phyloP scores from a whole-genome alignment of 2,888 invertebrate species.

The Drosophila tanythrix region DNA sequence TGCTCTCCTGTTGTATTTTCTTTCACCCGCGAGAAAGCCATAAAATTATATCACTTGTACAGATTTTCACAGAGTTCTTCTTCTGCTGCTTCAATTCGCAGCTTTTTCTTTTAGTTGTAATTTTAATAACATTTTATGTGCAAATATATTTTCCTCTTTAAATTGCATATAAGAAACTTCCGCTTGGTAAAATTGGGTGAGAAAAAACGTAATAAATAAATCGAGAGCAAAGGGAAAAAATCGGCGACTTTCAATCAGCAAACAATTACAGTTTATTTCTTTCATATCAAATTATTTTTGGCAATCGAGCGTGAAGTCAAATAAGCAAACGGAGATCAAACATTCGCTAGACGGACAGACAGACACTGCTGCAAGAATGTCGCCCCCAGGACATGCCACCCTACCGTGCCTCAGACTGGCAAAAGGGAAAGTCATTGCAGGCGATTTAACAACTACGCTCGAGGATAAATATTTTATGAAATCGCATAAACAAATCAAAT shows the following conservation, averaged over 20 bases:
- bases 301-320: slow-evolving; percentile 80
- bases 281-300: slow-evolving; percentile 81
- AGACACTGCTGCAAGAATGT: slow-evolving; percentile 41
- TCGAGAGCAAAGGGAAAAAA: slow-evolving; percentile 2
- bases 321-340: slow-evolving; percentile 75
- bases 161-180: slow-evolving; percentile 22
- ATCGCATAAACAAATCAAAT: slow-evolving; percentile 82
- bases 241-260: slow-evolving; percentile 78
- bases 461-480: slow-evolving; percentile 83
- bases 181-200: slow-evolving; percentile 29
- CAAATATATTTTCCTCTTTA: slow-evolving; percentile 28
- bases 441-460: slow-evolving; percentile 83
- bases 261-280: slow-evolving; percentile 80
- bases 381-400: slow-evolving; percentile 22
- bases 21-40: slow-evolving; percentile 48
- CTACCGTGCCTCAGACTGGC: slow-evolving; percentile 17
- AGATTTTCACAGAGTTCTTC: slow-evolving; percentile 35
- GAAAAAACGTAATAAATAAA: slow-evolving; percentile 51
- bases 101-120: slow-evolving; percentile 24
- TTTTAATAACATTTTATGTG: slow-evolving; percentile 65
- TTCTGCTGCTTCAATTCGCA: not conserved
- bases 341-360: slow-evolving; percentile 38
- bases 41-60: slow-evolving; percentile 65
- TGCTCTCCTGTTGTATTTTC: slow-evolving; percentile 35
- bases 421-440: slow-evolving; percentile 79